Evolutionary conservation across 2,888 invertebrate genomes (phyloP).

Genomic region (Tanytarsus gracilentus): DNA sequence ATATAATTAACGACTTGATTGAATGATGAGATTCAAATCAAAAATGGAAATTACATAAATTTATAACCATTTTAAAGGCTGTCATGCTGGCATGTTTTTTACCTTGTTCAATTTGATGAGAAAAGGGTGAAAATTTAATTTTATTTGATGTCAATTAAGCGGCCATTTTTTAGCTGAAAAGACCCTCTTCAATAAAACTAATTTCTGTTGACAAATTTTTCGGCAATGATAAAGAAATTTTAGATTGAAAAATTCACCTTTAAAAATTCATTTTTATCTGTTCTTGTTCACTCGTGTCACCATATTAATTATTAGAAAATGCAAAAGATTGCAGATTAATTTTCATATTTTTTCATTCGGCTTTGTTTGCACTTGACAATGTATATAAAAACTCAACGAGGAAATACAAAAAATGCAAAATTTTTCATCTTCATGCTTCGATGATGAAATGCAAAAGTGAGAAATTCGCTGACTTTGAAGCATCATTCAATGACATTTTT

Average conservation of each 20-base stretch:
- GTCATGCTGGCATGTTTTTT: slow-evolving; percentile 15
- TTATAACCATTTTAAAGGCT: slow-evolving; percentile 14
- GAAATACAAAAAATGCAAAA: neutral
- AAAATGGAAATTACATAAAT: no score
- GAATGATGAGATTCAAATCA: no score
- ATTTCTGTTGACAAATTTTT: neutral
- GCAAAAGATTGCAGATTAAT: neutral
- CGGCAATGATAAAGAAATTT: neutral
- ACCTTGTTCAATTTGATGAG: neutral
- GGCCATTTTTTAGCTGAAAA: slow-evolving; percentile 14
- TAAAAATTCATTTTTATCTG: no score
- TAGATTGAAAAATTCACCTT: neutral
- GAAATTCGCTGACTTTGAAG: neutral
- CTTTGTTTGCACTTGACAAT: neutral
- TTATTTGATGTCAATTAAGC: slow-evolving; percentile 24
- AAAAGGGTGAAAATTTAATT: slow-evolving; percentile 9
- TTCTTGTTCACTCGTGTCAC: no score
- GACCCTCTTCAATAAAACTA: neutral
- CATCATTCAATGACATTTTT: neutral
- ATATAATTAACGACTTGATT: neutral
- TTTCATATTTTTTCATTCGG: slow-evolving; percentile 7
- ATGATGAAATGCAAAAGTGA: neutral
- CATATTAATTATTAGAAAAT: no score
- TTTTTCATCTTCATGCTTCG: neutral
- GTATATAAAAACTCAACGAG: neutral